Evolutionary conservation across 2,113 vertebrate genomes (phyloP), one percentile per base, ranked within the genome.

Genomic region (Phalacrocorax aristotelis): DNA sequence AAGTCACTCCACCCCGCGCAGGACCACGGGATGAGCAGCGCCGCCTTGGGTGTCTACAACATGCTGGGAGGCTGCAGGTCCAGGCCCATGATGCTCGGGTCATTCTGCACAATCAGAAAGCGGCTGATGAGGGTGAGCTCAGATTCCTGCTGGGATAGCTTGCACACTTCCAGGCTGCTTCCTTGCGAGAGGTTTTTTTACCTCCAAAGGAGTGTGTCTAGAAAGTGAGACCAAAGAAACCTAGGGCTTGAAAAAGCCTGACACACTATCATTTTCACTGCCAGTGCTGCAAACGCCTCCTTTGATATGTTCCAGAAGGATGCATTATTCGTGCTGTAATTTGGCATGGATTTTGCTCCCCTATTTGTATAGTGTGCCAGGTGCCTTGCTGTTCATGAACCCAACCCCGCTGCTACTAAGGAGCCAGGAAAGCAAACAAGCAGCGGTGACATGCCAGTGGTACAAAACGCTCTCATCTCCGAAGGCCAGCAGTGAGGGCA

Each of bases 391-490:
- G 96, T 52, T 96, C 84, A 46, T 46, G 68, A 83, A 58, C 82
- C 75, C 82, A 95, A 44, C 49, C 82, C 46, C 3, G 1, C 60
- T 55, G 74, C 96, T 94, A n/a, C 81, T 80, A 57, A 74, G 84
- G 87, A 91, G 89, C 78, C 96, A 83, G 89, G 78, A 95, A 96
- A 90, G 82, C 84, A 95, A 94, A 87, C 55, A 88, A 86, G 89
- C 58, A 57, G 82, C 7, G 32, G 44, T 88, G 84, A 91, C 62
- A 74, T 77, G 91, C 68, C 79, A 83, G 78, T 85, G 87, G 83
- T 91, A 95, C 80, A 61, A 80, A 93, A 84, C 0, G 0, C 89
- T 90, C 87, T 85, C 83, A 62, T 81, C 90, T 81, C 76, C 2
- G 0, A 66, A 76, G 87, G 77, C 82, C 83, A 74, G 95, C 86